These are phyloP conservation scores for Cybosia mesomella DNA, from an alignment of 2,888 invertebrate genomes.

Conservation along the genomic window DNA sequence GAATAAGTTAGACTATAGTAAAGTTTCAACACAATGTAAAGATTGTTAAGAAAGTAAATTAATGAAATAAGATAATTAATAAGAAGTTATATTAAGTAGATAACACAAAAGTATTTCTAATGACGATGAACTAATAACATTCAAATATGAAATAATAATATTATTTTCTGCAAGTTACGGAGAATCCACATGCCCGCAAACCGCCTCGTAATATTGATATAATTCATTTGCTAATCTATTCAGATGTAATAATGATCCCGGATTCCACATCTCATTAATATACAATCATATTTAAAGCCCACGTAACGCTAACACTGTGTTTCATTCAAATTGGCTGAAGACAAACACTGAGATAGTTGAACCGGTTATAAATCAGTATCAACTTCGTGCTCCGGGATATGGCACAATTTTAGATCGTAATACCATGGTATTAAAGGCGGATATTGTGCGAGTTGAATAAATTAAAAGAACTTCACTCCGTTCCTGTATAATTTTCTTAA, in stretches of 20 bases:
- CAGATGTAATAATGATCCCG: constrained; percentile 46
- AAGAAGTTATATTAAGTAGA: too few relatives aligned
- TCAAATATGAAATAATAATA: constrained; percentile 25
- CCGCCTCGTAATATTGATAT: constrained; percentile 28
- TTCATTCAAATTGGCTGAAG: constrained; percentile 72
- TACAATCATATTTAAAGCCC: constrained; percentile 54
- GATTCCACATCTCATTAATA: constrained; percentile 53
- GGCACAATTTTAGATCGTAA: constrained; percentile 48
- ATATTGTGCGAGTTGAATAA: constrained; percentile 59
- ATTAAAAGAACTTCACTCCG: constrained; percentile 67
- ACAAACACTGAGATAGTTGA: constrained; percentile 71
- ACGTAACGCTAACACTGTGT: constrained; percentile 49
- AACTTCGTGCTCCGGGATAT: constrained; percentile 38
- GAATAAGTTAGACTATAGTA: too few relatives aligned
- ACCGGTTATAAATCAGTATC: constrained; percentile 70
- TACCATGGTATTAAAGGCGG: constrained; percentile 53
- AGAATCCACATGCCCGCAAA: constrained; percentile 19
- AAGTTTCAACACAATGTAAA: too few relatives aligned
- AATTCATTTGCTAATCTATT: constrained; percentile 50
- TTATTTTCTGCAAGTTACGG: constrained; percentile 19
- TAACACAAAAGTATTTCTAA: background rate
- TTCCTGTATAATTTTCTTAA: constrained; percentile 68
- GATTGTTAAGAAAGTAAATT: too few relatives aligned
- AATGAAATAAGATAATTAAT: too few relatives aligned
- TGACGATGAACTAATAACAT: background rate